phyloP scores from a whole-genome alignment of 1,140 invertebrate genomes.

The Lerema accius region DNA sequence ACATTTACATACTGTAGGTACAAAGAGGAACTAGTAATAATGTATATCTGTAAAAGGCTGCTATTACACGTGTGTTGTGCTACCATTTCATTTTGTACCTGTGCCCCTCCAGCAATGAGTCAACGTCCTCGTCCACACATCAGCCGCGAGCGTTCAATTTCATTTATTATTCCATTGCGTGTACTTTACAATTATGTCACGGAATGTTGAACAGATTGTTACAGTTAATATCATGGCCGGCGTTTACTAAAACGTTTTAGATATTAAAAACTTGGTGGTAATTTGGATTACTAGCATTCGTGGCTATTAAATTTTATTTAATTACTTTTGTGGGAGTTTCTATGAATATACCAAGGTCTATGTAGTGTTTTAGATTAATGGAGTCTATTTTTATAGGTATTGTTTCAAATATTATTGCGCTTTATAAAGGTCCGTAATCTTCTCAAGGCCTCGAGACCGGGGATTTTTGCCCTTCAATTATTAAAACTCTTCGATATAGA shows the following conservation, averaged over 20 bases:
- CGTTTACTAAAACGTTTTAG: conserved; percentile 24
- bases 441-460: too few species aligned
- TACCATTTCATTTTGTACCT: conserved; percentile 37
- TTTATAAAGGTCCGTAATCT: too few species aligned
- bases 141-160: conserved; percentile 37
- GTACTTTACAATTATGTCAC: conserved; percentile 52
- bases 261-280: conserved; percentile 19
- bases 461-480: too few species aligned
- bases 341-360: too few species aligned
- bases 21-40: too few species aligned
- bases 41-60: background rate
- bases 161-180: conserved; percentile 52
- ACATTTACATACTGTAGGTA: too few species aligned
- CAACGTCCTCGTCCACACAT: conserved; percentile 46
- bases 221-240: conserved; percentile 33
- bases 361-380: too few species aligned
- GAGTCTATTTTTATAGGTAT: too few species aligned
- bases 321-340: background rate
- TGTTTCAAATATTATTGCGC: too few species aligned
- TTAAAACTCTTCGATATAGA: too few species aligned
- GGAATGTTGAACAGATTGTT: conserved; percentile 47
- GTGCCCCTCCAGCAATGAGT: conserved; percentile 49
- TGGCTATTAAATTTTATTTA: background rate
- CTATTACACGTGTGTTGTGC: conserved; percentile 13
- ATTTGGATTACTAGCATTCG: conserved; percentile 5